Conservation (phyloP, 2,888 invertebrate species). For the Drosophila demipolita region DNA sequence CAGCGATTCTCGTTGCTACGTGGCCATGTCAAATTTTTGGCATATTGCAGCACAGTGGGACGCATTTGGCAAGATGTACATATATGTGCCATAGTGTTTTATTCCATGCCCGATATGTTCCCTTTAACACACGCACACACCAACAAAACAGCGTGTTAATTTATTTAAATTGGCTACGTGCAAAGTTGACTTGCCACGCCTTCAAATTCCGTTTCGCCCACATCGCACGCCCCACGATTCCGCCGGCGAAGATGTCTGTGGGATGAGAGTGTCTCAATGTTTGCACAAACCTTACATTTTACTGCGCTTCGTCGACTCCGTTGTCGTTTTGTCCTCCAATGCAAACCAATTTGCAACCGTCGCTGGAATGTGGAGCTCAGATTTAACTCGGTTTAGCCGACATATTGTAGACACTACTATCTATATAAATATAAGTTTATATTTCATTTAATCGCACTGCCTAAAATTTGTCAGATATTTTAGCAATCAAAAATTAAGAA, state of each 20-base stretch:
- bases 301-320: constrained; percentile 60
- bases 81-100: constrained; percentile 25
- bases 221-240: background rate
- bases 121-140: constrained; percentile 29
- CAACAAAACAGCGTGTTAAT: constrained; percentile 71
- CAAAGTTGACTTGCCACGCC: constrained; percentile 65
- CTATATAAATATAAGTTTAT: background rate
- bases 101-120: constrained; percentile 21
- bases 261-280: constrained; percentile 56
- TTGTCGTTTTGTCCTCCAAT: constrained; percentile 72
- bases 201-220: constrained; percentile 8
- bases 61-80: constrained; percentile 17
- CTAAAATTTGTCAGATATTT: background rate
- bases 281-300: constrained; percentile 78
- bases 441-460: background rate
- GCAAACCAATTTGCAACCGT: constrained; percentile 74
- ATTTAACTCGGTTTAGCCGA: constrained; percentile 46
- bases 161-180: constrained; percentile 79
- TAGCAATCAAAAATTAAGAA: background rate
- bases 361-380: constrained; percentile 56
- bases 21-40: constrained; percentile 75
- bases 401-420: constrained; percentile 31
- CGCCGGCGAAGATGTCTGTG: background rate
- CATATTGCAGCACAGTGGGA: constrained; percentile 76
- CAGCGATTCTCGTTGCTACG: constrained; percentile 52